These are phyloP conservation scores for Sarcophaga peregrina DNA, from an alignment of 1,140 invertebrate genomes.

Conservation along the genomic window DNA sequence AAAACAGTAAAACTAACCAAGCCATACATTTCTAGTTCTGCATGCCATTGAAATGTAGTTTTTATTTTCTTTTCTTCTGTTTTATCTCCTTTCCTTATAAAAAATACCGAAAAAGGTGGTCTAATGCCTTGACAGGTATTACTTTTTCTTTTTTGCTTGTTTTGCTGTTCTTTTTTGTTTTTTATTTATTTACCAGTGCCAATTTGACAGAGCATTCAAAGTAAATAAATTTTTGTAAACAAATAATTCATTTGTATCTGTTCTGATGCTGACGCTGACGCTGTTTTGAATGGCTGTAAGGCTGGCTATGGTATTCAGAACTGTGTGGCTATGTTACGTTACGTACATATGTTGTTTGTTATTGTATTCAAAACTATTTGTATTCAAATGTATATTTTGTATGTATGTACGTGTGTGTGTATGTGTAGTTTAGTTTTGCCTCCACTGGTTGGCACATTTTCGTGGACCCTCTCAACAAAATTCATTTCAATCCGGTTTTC, in stretches of 20 bases:
- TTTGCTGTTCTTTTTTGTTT: background rate
- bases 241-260: background rate
- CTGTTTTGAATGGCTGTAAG: too few relatives aligned
- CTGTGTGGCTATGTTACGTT: too few relatives aligned
- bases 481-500: background rate
- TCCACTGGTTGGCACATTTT: background rate
- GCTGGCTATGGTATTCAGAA: too few relatives aligned
- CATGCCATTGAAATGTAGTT: background rate
- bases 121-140: background rate
- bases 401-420: too few relatives aligned
- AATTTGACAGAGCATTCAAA: background rate
- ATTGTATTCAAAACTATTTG: too few relatives aligned
- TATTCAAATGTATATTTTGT: too few relatives aligned
- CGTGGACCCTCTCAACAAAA: background rate
- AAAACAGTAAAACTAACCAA: conserved; percentile 5
- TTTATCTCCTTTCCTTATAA: too few relatives aligned
- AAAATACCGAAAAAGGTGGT: background rate
- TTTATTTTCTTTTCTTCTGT: background rate
- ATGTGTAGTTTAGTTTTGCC: too few relatives aligned
- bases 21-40: conserved; percentile 5
- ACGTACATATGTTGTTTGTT: too few relatives aligned
- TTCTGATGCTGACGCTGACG: too few relatives aligned
- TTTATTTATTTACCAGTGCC: background rate
- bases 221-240: conserved; percentile 7
- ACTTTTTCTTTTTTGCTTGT: too few relatives aligned